Evolutionary conservation across 2,113 vertebrate genomes (phyloP), one percentile per base, ranked within the genome.

Genomic region (Elachura formosa): DNA sequence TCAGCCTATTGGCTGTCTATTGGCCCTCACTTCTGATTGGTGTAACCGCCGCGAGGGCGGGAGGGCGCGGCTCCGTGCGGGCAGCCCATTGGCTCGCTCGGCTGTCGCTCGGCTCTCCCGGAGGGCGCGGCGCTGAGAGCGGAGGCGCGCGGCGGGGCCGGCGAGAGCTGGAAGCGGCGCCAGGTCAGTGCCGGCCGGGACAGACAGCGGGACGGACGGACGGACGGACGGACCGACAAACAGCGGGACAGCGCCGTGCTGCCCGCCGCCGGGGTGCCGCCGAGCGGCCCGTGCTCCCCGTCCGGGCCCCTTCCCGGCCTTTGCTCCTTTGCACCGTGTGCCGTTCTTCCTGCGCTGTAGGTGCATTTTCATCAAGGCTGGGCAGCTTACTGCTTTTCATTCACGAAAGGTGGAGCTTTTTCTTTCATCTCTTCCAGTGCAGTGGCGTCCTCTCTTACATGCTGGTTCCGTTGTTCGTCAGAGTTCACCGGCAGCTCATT

Each of bases 131-230:
- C 1, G 38, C 1, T 73, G 84, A 62, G 24, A 77, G 1, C 8
- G 2, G 1, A 2, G 45, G 36, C 1, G 78, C 25, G 91, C 63
- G 56, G 11, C 11, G 72, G 83, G 69, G 89, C 58, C 48, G 63
- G 69, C 75, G 40, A 79, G 76, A 94, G 79, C 41, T 40, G 71
- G 48, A 14, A 63, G 92, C 62, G 58, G 94, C 59, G 56, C 90
- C 89, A 93, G 94, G 94, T 96, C 84, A 94, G 94, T 95, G 77
- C 84, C 80, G 73, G 89, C 86, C n/a, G n/a, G n/a, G n/a, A n/a
- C n/a, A n/a, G n/a, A n/a, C n/a, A n/a, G n/a, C n/a, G n/a, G n/a
- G n/a, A n/a, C n/a, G n/a, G n/a, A n/a, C n/a, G n/a, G n/a, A n/a
- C n/a, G n/a, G n/a, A n/a, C n/a, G n/a, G n/a, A n/a, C n/a, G n/a